Conservation (phyloP, 1,140 invertebrate species). For the Theocolax elegans region DNA sequence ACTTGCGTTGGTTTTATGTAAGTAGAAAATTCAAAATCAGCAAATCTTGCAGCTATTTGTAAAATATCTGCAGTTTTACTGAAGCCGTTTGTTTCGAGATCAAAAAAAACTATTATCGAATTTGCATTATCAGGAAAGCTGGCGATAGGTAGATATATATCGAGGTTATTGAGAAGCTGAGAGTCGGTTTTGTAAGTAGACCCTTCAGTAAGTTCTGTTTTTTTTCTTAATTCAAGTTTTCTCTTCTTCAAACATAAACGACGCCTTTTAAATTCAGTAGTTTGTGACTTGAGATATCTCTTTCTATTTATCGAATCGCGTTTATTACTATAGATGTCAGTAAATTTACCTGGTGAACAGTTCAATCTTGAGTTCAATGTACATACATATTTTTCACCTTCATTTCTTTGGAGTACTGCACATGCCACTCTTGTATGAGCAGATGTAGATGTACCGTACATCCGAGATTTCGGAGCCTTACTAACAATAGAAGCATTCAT, state of each 20-base stretch:
- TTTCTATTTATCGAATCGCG: neutral
- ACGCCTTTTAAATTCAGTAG: neutral
- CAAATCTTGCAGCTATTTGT: too few species aligned
- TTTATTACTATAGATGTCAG: slow-evolving; percentile 2
- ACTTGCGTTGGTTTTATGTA: slow-evolving; percentile 34
- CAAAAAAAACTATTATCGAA: slow-evolving; percentile 30
- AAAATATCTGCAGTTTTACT: slow-evolving; percentile 8
- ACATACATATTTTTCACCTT: slow-evolving; percentile 30
- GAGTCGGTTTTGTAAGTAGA: too few species aligned
- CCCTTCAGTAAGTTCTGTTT: too few species aligned
- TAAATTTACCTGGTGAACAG: slow-evolving; percentile 16
- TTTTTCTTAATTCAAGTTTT: too few species aligned
- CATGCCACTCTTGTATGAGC: slow-evolving; percentile 28
- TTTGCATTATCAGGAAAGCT: slow-evolving; percentile 9
- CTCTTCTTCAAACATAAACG: neutral
- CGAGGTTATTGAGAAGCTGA: too few species aligned
- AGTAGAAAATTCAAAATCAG: slow-evolving; percentile 24
- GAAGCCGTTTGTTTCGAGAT: slow-evolving; percentile 35
- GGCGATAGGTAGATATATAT: neutral
- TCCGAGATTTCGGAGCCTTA: slow-evolving; percentile 40
- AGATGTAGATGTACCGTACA: slow-evolving; percentile 15
- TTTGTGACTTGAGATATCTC: neutral
- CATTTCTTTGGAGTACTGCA: slow-evolving; percentile 38
- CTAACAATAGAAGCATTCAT: slow-evolving; percentile 36
- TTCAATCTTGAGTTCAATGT: slow-evolving; percentile 13